Evolutionary conservation across 2,888 invertebrate genomes (phyloP).

Genomic region (Drosophila robusta): DNA sequence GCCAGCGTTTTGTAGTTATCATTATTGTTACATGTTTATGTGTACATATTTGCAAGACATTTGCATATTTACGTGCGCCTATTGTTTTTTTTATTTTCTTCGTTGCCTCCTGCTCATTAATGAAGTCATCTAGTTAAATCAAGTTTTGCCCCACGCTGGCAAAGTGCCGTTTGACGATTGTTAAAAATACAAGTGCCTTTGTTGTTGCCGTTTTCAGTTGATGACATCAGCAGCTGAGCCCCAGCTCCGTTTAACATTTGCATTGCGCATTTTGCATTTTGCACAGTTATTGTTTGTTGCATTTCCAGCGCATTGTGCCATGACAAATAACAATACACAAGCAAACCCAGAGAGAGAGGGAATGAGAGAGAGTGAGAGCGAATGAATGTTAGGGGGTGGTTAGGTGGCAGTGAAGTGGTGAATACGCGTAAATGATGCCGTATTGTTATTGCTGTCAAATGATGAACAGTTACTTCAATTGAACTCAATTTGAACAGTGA

Average conservation of each 20-base stretch:
- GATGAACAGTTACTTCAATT: slow-evolving; percentile 67
- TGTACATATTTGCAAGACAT: slow-evolving; percentile 37
- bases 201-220: slow-evolving; percentile 24
- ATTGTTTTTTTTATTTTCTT: neutral
- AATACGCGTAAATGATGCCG: slow-evolving; percentile 23
- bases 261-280: slow-evolving; percentile 28
- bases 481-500: slow-evolving; percentile 67
- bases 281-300: slow-evolving; percentile 34
- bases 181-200: slow-evolving; percentile 40
- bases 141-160: slow-evolving; percentile 51
- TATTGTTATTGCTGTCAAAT: slow-evolving; percentile 41
- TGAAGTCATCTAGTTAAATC: slow-evolving; percentile 73
- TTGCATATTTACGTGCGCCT: slow-evolving; percentile 40
- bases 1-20: slow-evolving; percentile 40
- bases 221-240: slow-evolving; percentile 46
- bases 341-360: neutral
- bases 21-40: slow-evolving; percentile 1
- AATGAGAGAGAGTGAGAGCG: neutral
- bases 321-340: slow-evolving; percentile 1
- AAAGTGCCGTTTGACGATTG: slow-evolving; percentile 42
- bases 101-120: slow-evolving; percentile 52
- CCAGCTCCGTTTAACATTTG: slow-evolving; percentile 15
- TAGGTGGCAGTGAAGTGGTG: slow-evolving; percentile 5
- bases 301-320: slow-evolving; percentile 21
- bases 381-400: neutral